A percentile compares a stretch with the other conserved stretches of the same genome.
Evolutionary conservation across 2,888 invertebrate genomes (phyloP).

Genomic region (Euplexia lucipara): DNA sequence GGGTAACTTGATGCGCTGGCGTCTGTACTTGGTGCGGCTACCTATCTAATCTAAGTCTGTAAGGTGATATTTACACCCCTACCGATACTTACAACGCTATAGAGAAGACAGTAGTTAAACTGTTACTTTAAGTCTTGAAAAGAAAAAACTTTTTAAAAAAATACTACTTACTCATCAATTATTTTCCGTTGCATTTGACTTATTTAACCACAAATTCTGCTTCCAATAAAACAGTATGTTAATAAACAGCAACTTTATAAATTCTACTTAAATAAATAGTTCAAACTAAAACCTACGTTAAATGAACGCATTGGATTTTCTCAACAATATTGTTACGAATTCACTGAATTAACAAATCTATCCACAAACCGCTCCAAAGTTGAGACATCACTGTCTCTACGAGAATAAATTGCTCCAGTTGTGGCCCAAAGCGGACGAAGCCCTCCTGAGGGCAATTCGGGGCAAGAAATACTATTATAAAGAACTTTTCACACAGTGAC

Average conservation of each 20-base stretch:
- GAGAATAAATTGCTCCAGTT: constrained; percentile 59
- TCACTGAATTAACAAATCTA: constrained; percentile 56
- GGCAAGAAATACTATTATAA: constrained; percentile 52
- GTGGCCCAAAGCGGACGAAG: constrained; percentile 43
- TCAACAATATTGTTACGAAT: constrained; percentile 34
- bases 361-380: constrained; percentile 43
- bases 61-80: too few relatives aligned
- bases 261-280: neutral
- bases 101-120: neutral
- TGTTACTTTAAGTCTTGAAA: neutral
- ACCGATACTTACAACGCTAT: too few relatives aligned
- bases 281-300: neutral
- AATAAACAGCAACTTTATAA: neutral
- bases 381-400: constrained; percentile 59
- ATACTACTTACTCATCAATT: fast-evolving
- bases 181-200: neutral
- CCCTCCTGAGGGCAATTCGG: constrained; percentile 50
- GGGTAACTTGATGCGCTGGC: too few relatives aligned
- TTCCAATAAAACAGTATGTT: neutral
- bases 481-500: constrained; percentile 34
- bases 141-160: neutral
- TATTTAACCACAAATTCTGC: neutral
- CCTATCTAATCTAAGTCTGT: too few relatives aligned
- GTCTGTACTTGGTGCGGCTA: too few relatives aligned
- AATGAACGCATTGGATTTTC: constrained; percentile 8